Conservation (phyloP, 2,113 vertebrate species). For the Peucedramus taeniatus region DNA sequence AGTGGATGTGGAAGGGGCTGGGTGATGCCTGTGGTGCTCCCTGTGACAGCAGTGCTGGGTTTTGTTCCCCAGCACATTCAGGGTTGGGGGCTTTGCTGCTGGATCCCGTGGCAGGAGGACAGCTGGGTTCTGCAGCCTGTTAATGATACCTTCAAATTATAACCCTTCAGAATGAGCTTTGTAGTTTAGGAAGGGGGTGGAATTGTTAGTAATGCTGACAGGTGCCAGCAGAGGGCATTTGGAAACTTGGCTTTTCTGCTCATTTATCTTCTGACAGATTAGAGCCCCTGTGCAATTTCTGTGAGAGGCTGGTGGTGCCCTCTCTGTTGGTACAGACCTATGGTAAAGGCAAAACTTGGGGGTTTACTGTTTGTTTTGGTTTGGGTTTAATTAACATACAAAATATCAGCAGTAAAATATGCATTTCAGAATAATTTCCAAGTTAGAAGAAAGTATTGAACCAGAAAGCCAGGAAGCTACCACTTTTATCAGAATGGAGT, state of each 20-base stretch:
- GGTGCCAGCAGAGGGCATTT: constrained; percentile 55
- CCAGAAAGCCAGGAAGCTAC: neutral
- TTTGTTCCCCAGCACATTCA: neutral
- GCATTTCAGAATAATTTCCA: neutral
- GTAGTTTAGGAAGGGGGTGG: neutral
- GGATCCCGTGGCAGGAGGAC: neutral
- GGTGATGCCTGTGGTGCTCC: neutral
- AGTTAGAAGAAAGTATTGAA: neutral
- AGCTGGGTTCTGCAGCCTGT: neutral
- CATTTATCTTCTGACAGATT: neutral
- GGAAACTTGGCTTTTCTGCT: constrained; percentile 14
- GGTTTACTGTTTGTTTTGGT: neutral
- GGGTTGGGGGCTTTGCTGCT: neutral
- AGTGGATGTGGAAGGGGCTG: neutral
- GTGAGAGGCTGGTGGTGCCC: neutral
- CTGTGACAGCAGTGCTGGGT: neutral
- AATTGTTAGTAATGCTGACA: neutral
- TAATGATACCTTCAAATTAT: accelerated
- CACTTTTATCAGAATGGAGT: neutral
- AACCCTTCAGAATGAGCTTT: neutral
- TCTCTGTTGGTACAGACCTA: neutral
- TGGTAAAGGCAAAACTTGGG: neutral
- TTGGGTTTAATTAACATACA: neutral
- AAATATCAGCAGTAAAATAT: neutral
- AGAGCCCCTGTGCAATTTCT: neutral